Percentiles rank a stretch among this genome's conserved stretches.
phyloP scores from a whole-genome alignment of 1,140 invertebrate genomes.

The Probaryconus sp. region DNA sequence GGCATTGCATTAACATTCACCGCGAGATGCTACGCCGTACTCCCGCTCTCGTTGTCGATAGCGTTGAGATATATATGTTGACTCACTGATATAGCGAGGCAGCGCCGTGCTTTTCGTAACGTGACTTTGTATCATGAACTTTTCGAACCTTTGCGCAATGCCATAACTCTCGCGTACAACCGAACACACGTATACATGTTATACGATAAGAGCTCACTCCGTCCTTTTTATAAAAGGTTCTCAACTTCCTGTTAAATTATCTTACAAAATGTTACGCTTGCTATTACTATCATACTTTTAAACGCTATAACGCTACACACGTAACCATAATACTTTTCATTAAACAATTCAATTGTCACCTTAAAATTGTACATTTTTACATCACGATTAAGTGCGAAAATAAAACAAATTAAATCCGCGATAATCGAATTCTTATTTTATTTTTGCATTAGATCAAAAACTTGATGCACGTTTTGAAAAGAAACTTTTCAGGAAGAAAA shows the following conservation, averaged over 20 bases:
- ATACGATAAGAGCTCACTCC: conserved; percentile 29
- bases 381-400: too few relatives aligned
- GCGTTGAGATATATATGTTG: conserved; percentile 47
- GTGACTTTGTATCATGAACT: conserved; percentile 79
- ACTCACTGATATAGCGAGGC: conserved; percentile 42
- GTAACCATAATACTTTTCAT: too few relatives aligned
- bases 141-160: conserved; percentile 76
- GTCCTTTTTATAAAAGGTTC: conserved; percentile 39
- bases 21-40: conserved; percentile 32
- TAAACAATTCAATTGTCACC: too few relatives aligned
- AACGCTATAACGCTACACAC: too few relatives aligned
- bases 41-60: conserved; percentile 47
- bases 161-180: conserved; percentile 63
- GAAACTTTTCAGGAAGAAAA: too few relatives aligned
- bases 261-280: too few relatives aligned
- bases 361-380: too few relatives aligned
- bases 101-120: conserved; percentile 72
- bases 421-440: too few relatives aligned
- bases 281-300: too few relatives aligned
- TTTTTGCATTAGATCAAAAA: too few relatives aligned
- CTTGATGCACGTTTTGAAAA: too few relatives aligned
- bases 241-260: conserved; percentile 32
- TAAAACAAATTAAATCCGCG: too few relatives aligned
- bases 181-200: conserved; percentile 39
- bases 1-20: conserved; percentile 54